Conservation (phyloP, 2,113 vertebrate species). For the Hemibagrus wyckioides region DNA sequence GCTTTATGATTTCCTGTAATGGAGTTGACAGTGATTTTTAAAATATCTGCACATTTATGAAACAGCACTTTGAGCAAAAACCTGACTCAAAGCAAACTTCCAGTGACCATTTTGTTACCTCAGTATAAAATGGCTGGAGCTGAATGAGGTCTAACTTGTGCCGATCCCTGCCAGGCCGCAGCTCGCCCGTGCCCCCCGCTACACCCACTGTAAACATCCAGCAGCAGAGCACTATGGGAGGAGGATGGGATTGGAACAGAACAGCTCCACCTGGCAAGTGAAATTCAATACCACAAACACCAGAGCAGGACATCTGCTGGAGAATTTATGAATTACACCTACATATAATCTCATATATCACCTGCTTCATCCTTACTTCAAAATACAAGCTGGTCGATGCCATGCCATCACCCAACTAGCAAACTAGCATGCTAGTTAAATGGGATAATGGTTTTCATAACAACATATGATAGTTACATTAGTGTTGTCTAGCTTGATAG, state of each 20-base stretch:
- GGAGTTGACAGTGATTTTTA: not conserved
- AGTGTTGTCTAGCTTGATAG: not conserved
- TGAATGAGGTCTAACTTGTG: not conserved
- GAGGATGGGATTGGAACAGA: constrained; percentile 93
- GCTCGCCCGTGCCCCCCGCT: constrained; percentile 76
- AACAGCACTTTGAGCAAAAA: not conserved
- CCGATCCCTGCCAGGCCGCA: constrained; percentile 64
- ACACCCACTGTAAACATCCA: constrained; percentile 90
- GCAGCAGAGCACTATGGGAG: constrained; percentile 84
- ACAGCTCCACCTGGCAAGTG: constrained; percentile 68
- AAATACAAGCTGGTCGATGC: not conserved
- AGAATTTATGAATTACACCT: constrained; percentile 7
- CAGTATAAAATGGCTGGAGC: not conserved
- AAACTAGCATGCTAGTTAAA: not conserved
- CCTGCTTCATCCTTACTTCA: not conserved
- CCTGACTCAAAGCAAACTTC: not conserved
- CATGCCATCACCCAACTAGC: not conserved
- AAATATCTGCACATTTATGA: not conserved
- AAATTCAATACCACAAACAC: not conserved
- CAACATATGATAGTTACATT: not conserved
- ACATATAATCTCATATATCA: not conserved
- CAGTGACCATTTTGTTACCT: constrained; percentile 11
- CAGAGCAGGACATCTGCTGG: constrained; percentile 36
- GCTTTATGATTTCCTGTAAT: not conserved
- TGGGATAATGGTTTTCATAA: not conserved